Conservation (phyloP, 2,797 vertebrate genomes). For the Muraenolepis orangiensis region DNA sequence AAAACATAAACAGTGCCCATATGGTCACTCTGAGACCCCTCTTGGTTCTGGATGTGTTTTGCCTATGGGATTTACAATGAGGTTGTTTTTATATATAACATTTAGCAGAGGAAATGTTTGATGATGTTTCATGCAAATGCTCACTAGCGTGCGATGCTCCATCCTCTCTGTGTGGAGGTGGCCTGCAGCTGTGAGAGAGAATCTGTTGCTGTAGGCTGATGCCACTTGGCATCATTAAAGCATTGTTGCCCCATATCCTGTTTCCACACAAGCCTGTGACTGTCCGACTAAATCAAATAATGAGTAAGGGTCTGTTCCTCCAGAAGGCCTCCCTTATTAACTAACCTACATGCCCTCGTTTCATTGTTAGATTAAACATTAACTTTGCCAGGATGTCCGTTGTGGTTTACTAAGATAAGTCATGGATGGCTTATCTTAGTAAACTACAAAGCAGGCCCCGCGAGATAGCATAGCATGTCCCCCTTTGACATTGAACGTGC, state of each 20-base stretch:
- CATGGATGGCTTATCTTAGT: background rate
- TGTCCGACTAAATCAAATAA: conserved; percentile 15
- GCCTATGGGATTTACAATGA: no score
- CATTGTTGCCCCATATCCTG: conserved; percentile 18
- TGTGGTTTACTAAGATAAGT: conserved; percentile 18
- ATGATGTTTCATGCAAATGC: background rate
- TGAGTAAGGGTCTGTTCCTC: conserved; percentile 18
- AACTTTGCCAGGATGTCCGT: conserved; percentile 13
- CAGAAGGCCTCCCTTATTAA: background rate
- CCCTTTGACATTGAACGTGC: background rate
- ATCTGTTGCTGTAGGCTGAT: background rate
- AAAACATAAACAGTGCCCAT: no score
- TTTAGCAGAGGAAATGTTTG: no score
- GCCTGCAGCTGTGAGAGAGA: background rate
- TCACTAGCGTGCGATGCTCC: no score
- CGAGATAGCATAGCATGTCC: background rate
- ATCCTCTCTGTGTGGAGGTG: no score
- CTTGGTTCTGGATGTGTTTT: no score
- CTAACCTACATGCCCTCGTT: background rate
- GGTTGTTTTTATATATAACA: no score
- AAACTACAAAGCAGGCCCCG: background rate
- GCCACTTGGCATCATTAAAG: background rate
- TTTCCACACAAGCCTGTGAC: conserved; percentile 10
- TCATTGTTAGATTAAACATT: conserved; percentile 34
- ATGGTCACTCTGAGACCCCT: no score